These are phyloP conservation scores for Sylvicapra grimmia DNA, from an alignment of 2,113 vertebrate genomes.

Conservation along the genomic window DNA sequence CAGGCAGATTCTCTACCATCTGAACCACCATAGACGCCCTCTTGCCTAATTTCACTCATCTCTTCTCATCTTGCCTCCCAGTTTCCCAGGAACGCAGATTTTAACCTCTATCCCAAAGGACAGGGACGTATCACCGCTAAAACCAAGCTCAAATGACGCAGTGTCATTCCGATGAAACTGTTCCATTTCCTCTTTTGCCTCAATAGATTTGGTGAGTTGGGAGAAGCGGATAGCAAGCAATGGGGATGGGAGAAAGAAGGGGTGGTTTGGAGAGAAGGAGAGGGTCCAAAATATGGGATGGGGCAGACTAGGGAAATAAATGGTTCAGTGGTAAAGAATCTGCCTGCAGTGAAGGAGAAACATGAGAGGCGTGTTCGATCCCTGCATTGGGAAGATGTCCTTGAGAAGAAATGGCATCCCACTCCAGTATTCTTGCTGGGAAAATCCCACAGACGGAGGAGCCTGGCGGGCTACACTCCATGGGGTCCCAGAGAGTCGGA, in stretches of 20 bases:
- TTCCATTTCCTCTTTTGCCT: background rate
- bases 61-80: background rate
- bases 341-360: background rate
- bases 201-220: background rate
- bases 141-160: background rate
- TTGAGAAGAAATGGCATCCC: background rate
- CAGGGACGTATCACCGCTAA: rapidly evolving
- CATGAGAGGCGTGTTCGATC: rapidly evolving
- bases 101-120: background rate
- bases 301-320: background rate
- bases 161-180: background rate
- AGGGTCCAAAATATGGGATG: rapidly evolving
- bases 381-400: background rate
- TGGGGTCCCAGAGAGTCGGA: background rate
- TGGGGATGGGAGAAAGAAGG: no score
- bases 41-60: background rate
- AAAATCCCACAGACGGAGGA: rapidly evolving
- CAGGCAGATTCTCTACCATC: background rate
- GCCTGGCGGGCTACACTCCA: background rate
- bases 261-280: background rate
- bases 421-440: background rate
- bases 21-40: background rate
- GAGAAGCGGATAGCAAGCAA: background rate
- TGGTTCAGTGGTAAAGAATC: background rate
- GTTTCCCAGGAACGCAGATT: background rate